Conservation (phyloP, 2,888 invertebrate species). For the Drosophila atroscutellata region DNA sequence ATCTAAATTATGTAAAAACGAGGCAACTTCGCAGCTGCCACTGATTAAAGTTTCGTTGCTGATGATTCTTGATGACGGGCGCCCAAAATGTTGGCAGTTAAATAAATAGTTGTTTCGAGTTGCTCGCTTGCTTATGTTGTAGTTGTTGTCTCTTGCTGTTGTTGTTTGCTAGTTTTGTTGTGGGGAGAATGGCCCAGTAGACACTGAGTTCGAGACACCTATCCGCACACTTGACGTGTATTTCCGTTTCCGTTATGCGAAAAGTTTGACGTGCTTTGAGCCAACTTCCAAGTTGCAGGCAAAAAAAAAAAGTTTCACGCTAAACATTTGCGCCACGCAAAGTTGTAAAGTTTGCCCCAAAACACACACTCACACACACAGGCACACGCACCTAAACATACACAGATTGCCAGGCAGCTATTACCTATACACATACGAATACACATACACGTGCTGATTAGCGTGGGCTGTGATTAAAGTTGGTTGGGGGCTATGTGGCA, state of each 20-base stretch:
- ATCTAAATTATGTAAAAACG: slow-evolving; percentile 26
- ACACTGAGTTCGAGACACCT: slow-evolving; percentile 53
- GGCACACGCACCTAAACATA: slow-evolving; percentile 3
- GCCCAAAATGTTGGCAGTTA: slow-evolving; percentile 62
- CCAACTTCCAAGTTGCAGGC: slow-evolving; percentile 52
- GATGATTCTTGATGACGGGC: slow-evolving; percentile 59
- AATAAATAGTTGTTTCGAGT: slow-evolving; percentile 70
- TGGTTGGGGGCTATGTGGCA: slow-evolving; percentile 43
- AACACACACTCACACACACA: slow-evolving; percentile 22
- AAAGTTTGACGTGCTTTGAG: slow-evolving; percentile 65
- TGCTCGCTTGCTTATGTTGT: slow-evolving; percentile 23
- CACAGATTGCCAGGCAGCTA: slow-evolving; percentile 46
- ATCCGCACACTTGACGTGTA: slow-evolving; percentile 76
- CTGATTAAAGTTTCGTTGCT: slow-evolving; percentile 63
- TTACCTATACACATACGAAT: slow-evolving; percentile 19
- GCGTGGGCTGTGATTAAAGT: slow-evolving; percentile 56
- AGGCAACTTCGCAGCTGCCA: slow-evolving; percentile 47
- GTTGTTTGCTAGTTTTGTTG: slow-evolving; percentile 42
- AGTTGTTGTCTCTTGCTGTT: slow-evolving; percentile 3
- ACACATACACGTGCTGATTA: slow-evolving; percentile 66
- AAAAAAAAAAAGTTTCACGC: slow-evolving; percentile 65
- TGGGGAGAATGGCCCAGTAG: slow-evolving; percentile 37
- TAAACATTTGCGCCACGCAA: slow-evolving; percentile 71
- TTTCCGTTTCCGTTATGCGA: slow-evolving; percentile 80
- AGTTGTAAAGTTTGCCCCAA: slow-evolving; percentile 72